These are phyloP conservation scores for Brotula barbata DNA, from an alignment of 2,797 vertebrate genomes.

Conservation along the genomic window DNA sequence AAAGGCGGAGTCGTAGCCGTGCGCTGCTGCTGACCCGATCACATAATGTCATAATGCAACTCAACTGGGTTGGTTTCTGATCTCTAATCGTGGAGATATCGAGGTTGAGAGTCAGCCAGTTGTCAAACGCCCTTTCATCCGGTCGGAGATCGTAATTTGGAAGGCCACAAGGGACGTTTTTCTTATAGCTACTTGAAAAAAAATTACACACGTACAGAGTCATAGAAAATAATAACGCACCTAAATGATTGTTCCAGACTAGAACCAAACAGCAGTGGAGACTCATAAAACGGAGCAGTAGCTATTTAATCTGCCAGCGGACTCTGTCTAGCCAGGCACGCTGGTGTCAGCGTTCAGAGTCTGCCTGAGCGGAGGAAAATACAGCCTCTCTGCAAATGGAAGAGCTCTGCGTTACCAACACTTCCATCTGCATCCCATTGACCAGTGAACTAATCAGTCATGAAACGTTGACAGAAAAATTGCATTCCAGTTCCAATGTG, in stretches of 20 bases:
- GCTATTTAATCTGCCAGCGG: slow-evolving; percentile 42
- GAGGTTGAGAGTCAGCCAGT: slow-evolving; percentile 45
- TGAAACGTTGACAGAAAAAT: background rate
- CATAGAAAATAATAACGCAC: slow-evolving; percentile 37
- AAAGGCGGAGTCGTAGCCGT: slow-evolving; percentile 26
- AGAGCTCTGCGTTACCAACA: background rate
- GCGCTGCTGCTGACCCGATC: slow-evolving; percentile 23
- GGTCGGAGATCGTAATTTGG: slow-evolving; percentile 31
- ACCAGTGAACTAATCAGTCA: background rate
- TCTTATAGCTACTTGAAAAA: slow-evolving; percentile 32
- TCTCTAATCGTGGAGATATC: slow-evolving; percentile 1
- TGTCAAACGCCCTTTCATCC: slow-evolving; percentile 40
- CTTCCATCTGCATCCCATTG: background rate
- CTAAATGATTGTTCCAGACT: slow-evolving; percentile 54
- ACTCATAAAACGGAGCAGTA: slow-evolving; percentile 60
- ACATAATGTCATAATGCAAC: slow-evolving; percentile 9
- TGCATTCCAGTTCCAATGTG: background rate
- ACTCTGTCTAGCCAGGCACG: slow-evolving; percentile 52
- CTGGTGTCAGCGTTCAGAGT: slow-evolving; percentile 51
- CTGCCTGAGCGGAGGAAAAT: slow-evolving; percentile 25
- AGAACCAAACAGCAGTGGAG: slow-evolving; percentile 44
- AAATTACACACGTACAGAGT: slow-evolving; percentile 35
- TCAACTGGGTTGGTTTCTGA: slow-evolving; percentile 39
- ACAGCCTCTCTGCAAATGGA: slow-evolving; percentile 2
- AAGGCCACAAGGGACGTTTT: slow-evolving; percentile 24